Conservation (phyloP, 1,140 invertebrate species). For the Drosophila repletoides region DNA sequence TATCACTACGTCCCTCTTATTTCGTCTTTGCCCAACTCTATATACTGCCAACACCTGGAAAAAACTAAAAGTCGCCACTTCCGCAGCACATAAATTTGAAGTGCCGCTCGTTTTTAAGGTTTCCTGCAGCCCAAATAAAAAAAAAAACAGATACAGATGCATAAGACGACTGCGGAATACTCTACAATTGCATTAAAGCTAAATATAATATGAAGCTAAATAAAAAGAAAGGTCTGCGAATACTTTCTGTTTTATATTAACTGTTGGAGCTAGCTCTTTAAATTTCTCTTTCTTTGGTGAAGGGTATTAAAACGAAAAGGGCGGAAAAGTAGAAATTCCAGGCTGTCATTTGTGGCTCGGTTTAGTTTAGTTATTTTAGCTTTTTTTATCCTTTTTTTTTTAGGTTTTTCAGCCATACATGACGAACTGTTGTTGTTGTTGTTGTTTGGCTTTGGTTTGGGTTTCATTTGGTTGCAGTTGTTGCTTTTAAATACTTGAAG, state of each 20-base stretch:
- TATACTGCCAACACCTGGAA: slow-evolving; percentile 60
- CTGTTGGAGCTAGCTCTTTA: too few species aligned
- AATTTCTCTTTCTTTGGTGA: too few species aligned
- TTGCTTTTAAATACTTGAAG: slow-evolving; percentile 50
- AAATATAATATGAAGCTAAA: too few species aligned
- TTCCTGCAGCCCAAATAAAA: slow-evolving; percentile 39
- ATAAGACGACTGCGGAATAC: not conserved
- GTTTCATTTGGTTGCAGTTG: slow-evolving; percentile 21
- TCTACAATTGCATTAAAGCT: too few species aligned
- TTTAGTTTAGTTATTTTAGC: slow-evolving; percentile 16
- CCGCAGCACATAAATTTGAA: slow-evolving; percentile 73
- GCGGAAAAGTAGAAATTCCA: slow-evolving; percentile 36
- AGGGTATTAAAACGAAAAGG: slow-evolving; percentile 33
- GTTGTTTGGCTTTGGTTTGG: slow-evolving; percentile 49
- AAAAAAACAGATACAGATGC: not conserved
- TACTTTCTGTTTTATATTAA: too few species aligned
- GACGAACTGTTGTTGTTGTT: slow-evolving; percentile 62
- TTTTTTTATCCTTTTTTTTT: slow-evolving; percentile 32
- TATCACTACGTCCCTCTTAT: not conserved
- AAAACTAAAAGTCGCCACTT: slow-evolving; percentile 74
- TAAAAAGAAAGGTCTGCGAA: too few species aligned
- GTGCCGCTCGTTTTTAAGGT: slow-evolving; percentile 59
- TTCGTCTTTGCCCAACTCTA: not conserved
- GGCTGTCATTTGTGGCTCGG: slow-evolving; percentile 18
- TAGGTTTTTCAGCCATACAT: slow-evolving; percentile 40